Percentiles rank a stretch among this genome's conserved stretches.
Conservation (phyloP, 2,113 vertebrate species). For the Noturus placidus region DNA sequence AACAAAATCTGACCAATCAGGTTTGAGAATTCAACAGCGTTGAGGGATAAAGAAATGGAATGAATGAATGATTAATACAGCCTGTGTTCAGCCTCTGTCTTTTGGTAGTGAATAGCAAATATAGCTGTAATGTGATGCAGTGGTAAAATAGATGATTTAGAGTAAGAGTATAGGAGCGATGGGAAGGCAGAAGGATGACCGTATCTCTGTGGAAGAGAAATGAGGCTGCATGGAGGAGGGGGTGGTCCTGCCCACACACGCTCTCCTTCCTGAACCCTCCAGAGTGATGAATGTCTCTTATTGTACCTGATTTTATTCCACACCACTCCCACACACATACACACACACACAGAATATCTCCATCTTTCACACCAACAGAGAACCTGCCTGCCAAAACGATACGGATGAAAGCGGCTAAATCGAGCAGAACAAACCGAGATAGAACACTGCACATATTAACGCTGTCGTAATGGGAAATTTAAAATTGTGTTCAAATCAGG, state of each 20-base stretch:
- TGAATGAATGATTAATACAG: neutral
- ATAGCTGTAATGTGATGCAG: neutral
- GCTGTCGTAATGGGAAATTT: neutral
- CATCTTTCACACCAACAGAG: slow-evolving; percentile 33
- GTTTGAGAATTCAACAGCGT: neutral
- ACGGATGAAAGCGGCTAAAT: slow-evolving; percentile 30
- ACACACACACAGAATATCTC: slow-evolving; percentile 28
- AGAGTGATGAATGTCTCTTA: slow-evolving; percentile 54
- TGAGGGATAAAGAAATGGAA: neutral
- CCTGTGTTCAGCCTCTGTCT: neutral
- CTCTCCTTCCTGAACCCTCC: slow-evolving; percentile 54
- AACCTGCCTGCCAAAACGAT: slow-evolving; percentile 27
- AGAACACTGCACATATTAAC: neutral
- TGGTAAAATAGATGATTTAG: slow-evolving; percentile 20
- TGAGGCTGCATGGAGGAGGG: slow-evolving; percentile 59
- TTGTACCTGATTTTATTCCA: slow-evolving; percentile 51
- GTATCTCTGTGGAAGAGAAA: slow-evolving; percentile 45
- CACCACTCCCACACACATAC: slow-evolving; percentile 44
- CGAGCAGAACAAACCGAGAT: slow-evolving; percentile 16
- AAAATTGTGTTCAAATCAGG: neutral
- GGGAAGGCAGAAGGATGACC: slow-evolving; percentile 26
- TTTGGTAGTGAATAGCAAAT: neutral
- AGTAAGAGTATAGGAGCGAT: slow-evolving; percentile 6
- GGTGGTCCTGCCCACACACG: slow-evolving; percentile 64
- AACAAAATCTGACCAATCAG: neutral